A percentile compares a stretch with the other conserved stretches of the same genome.
phyloP scores from a whole-genome alignment of 2,113 vertebrate genomes.

The Rhipidura dahli region DNA sequence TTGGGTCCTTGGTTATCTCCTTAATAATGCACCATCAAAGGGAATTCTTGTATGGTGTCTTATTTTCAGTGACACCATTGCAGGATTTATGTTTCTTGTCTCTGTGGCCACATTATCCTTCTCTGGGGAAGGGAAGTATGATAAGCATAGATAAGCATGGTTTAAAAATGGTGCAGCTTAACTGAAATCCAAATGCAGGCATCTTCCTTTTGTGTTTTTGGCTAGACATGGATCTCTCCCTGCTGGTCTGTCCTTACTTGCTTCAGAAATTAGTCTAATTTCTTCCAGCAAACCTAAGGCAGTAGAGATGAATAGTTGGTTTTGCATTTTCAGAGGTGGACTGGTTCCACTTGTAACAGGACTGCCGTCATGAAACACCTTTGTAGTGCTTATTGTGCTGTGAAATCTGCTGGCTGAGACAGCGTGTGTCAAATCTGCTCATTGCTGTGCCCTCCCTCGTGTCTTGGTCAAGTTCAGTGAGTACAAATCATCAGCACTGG shows the following conservation, averaged over 20 bases:
- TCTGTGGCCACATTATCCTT: not conserved
- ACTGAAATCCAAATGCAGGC: not conserved
- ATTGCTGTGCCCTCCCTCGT: not conserved
- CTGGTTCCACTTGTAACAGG: not conserved
- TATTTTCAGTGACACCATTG: not conserved
- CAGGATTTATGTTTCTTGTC: not conserved
- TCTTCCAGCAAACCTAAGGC: not conserved
- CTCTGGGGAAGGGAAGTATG: not conserved
- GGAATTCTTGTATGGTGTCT: not conserved
- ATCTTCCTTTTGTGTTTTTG: not conserved
- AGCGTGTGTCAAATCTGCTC: not conserved
- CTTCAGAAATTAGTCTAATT: not conserved
- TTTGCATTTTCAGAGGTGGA: not conserved
- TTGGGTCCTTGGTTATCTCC: not conserved
- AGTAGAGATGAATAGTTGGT: not conserved
- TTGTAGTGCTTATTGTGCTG: not conserved
- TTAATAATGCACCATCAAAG: not conserved
- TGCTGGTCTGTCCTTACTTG: not conserved
- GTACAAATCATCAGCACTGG: not conserved
- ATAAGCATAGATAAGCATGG: not conserved
- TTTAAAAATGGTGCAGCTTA: not conserved
- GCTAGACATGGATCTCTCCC: not conserved
- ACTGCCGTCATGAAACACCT: not conserved
- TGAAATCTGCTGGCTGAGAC: not conserved
- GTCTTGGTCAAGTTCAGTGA: not conserved